Conservation (phyloP, 2,797 vertebrate species). For the Enteromius treurensis region DNA sequence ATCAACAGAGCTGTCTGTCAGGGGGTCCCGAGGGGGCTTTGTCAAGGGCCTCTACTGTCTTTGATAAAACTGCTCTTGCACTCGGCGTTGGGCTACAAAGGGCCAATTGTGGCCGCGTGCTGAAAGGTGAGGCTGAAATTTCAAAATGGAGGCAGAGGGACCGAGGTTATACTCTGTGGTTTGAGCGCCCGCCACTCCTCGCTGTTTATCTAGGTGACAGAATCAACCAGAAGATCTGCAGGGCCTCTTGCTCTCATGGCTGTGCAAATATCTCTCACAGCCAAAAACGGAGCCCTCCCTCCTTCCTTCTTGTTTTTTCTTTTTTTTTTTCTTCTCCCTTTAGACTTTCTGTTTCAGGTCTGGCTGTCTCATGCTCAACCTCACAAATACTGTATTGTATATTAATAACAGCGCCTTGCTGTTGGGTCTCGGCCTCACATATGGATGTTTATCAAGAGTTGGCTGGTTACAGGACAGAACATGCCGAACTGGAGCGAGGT, state of each 20-base stretch:
- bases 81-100: constrained; percentile 56
- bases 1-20: constrained; percentile 50
- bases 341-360: constrained; percentile 18
- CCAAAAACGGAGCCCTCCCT: constrained; percentile 13
- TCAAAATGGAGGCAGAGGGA: constrained; percentile 55
- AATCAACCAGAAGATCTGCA: constrained; percentile 52
- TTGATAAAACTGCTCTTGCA: constrained; percentile 47
- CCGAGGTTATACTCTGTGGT: constrained; percentile 40
- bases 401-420: constrained; percentile 56
- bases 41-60: constrained; percentile 47
- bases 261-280: constrained; percentile 47
- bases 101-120: constrained; percentile 40
- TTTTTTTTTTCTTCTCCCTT: constrained; percentile 16
- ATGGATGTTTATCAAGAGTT: constrained; percentile 62
- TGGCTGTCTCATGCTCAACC: constrained; percentile 37
- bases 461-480: constrained; percentile 54
- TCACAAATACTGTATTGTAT: constrained; percentile 55
- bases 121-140: constrained; percentile 53
- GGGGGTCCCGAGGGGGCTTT: constrained; percentile 48
- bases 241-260: constrained; percentile 50
- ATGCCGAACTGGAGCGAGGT: constrained; percentile 34
- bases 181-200: constrained; percentile 15
- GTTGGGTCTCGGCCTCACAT: constrained; percentile 57
- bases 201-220: constrained; percentile 59
- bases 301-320: constrained; percentile 27